These are phyloP conservation scores for Pterocles orientalis DNA, from an alignment of 2,113 vertebrate genomes.

Conservation along the genomic window DNA sequence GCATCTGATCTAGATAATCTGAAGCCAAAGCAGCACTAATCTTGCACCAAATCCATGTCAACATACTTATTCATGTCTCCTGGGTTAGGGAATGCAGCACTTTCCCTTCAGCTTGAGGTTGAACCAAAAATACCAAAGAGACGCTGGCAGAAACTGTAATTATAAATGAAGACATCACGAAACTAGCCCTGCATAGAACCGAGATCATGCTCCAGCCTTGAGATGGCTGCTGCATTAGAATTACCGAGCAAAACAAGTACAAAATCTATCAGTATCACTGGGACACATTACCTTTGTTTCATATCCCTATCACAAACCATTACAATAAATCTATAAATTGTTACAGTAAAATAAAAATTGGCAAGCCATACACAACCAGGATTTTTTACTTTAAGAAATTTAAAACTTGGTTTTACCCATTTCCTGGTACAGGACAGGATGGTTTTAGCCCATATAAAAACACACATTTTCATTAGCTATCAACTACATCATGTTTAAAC, in stretches of 20 bases:
- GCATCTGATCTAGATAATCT: conserved; percentile 7
- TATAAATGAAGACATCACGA: not conserved
- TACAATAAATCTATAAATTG: not conserved
- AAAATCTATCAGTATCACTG: not conserved
- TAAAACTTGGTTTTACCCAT: not conserved
- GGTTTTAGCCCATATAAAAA: not conserved
- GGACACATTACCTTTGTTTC: not conserved
- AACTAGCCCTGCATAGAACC: not conserved
- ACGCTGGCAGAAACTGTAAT: not conserved
- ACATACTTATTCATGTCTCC: not conserved
- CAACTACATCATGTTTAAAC: not conserved
- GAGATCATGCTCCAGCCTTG: not conserved
- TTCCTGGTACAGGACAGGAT: not conserved
- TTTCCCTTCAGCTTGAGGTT: conserved; percentile 34
- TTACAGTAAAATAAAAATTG: not conserved
- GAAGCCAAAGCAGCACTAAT: not conserved
- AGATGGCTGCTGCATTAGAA: not conserved
- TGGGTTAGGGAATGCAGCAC: not conserved
- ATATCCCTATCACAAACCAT: not conserved
- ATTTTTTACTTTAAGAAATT: not conserved
- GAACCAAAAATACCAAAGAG: conserved; percentile 3
- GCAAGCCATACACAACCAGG: not conserved
- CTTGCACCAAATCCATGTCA: not conserved
- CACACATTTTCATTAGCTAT: not conserved
- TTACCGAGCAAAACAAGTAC: not conserved